Conservation (phyloP, 2,113 vertebrate genomes). For the Microcebus griseorufus region DNA sequence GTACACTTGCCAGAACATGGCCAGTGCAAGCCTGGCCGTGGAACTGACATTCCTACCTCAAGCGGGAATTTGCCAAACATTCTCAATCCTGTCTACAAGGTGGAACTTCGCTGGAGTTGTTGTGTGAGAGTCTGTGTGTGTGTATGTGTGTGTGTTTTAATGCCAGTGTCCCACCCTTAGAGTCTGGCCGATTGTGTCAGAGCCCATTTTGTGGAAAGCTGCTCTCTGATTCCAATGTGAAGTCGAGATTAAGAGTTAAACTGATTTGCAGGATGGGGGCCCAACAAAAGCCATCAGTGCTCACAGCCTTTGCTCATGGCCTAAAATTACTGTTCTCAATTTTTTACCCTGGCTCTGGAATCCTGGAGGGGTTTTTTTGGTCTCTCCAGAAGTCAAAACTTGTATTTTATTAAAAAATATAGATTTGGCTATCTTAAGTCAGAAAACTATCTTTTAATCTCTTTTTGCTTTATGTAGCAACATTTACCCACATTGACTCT, state of each 20-base stretch:
- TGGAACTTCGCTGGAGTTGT: not conserved
- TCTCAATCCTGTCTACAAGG: not conserved
- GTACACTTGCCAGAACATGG: not conserved
- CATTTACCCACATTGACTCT: not conserved
- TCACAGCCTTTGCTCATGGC: not conserved
- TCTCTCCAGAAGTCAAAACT: not conserved
- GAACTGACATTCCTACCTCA: no score
- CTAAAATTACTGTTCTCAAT: not conserved
- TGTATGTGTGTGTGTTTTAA: not conserved
- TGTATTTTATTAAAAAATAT: not conserved
- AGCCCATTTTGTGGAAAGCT: not conserved
- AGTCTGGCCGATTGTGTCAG: not conserved
- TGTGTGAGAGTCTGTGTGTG: not conserved
- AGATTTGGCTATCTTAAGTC: not conserved
- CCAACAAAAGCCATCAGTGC: not conserved
- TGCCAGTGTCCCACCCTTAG: not conserved
- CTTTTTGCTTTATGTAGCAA: not conserved
- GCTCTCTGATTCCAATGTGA: not conserved
- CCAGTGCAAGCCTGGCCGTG: not conserved
- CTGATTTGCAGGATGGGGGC: not conserved
- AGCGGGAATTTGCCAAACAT: not conserved
- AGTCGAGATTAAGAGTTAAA: not conserved
- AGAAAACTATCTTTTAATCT: not conserved
- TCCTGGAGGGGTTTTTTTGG: accelerated
- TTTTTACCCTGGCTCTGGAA: not conserved